Base-by-base conservation (phyloP, 2,797 vertebrate species). In the Mallotus villosus region DNA sequence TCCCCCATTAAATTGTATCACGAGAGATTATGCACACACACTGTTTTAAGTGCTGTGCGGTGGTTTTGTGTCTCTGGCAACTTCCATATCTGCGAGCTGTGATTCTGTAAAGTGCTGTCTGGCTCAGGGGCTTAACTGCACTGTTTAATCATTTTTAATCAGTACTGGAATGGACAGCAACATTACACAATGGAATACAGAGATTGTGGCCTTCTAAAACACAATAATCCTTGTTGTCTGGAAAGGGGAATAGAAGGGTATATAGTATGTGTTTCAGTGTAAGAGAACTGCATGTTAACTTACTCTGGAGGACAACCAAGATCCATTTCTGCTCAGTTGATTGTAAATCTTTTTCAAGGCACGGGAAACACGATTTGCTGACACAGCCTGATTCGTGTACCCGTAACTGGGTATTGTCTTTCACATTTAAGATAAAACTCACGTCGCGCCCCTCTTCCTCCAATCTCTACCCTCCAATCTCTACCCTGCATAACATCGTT, bases 101-200 rank as follows among this genome's bases (percentile, higher is more conserved):
- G 73, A 72, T 79, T 58, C 67, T 78, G 77, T 29, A 0, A 2
- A 67, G 17, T 74, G 63, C 68, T 69, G 16, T 25, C 25, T 62
- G 51, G 60, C 66, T 74, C 14, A 66, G 32, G 27, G 63, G 67
- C 51, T 81, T 73, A 76, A 76, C 59, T 67, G 16, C 53, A 70
- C 57, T 58, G n/a, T 49, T 76, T 11, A 53, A 61, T 62, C 66
- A 2, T 71, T 73, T 79, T 78, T 34, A 62, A 32, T 72, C 65
- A 73, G 65, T 70, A 61, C 46, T 24, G 53, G 73, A 80, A 79
- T 74, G 19, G 25, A 0, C 37, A 71, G 57, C 63, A 7, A 61
- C 73, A 55, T 74, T 63, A 53, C 37, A 60, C 7, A 67, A 55
- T 59, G 34, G 32, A 72, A 77, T 74, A 76, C 71, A 74, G 41